Evolutionary conservation across 2,888 invertebrate genomes (phyloP), one percentile per base, ranked within the genome.

Genomic region (Eristalinus aeneus): DNA sequence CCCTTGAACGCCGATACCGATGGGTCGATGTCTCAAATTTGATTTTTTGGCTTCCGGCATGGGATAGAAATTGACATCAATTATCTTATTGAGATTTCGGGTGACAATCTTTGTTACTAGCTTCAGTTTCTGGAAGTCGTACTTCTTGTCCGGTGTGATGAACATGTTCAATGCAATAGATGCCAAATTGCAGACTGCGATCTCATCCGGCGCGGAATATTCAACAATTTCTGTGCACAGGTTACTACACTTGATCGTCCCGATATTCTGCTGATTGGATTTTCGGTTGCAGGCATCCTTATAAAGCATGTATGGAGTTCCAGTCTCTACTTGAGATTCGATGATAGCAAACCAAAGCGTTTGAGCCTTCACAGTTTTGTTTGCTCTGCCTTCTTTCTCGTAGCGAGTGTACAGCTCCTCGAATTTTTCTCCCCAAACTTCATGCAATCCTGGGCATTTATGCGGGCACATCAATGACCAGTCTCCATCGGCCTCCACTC

Each of bases 381-480:
- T 93, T 90, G 93, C 97, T 34, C 94, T 93, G 0, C 96, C 96
- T 90, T 96, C 96, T n/a, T 93, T 91, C 93, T 99, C 99, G 92
- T 99, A 98, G 90, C 95, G 95, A 68, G 93, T 94, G 92, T 99
- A 99, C 0, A 99, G 94, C 61, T 94, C 92, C 89, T 98, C 98
- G 93, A 99, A 99, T 90, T 98, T 95, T 67, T 98, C 96, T 46
- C 99, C 99, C 97, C 98, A 99, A 89, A 96, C 96, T 89, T 99
- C 98, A 0, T 95, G 93, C 4, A 99, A 94, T 0, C 98, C 98
- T 0, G 98, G 98, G 89, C 96, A 96, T 90, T 97, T 96, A 91
- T 97, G 96, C 0, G 99, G 99, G 91, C 99, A 99, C 99, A 99
- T 99, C 16, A 99, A 93, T 69, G 97, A 97, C 99, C 99, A 99